Evolutionary conservation across 2,113 vertebrate species (phyloP).

Genomic region (Eidolon helvum): DNA sequence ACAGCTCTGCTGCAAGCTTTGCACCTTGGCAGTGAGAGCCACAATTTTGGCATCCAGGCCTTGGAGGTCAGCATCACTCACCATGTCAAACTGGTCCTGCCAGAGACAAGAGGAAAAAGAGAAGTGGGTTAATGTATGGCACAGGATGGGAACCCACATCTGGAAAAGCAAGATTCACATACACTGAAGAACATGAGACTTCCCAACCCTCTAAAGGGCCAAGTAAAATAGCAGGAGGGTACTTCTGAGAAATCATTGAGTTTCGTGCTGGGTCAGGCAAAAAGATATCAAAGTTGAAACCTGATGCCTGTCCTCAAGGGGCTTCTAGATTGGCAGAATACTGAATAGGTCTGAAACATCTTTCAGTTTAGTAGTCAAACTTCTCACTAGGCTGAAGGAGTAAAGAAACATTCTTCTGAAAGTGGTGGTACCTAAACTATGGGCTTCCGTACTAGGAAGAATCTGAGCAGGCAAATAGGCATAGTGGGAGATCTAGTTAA

Average conservation of each 20-base stretch:
- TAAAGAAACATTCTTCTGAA: background rate
- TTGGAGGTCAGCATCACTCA: conserved; percentile 91
- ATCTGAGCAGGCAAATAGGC: background rate
- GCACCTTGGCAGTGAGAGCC: conserved; percentile 83
- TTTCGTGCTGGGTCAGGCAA: background rate
- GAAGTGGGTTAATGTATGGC: background rate
- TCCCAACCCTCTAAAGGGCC: background rate
- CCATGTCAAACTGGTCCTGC: conserved; percentile 91
- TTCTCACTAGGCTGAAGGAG: background rate
- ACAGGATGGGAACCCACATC: background rate
- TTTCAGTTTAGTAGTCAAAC: background rate
- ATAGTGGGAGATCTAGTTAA: background rate
- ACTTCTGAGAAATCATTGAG: background rate
- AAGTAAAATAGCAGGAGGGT: background rate
- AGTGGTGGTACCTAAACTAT: background rate
- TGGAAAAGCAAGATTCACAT: background rate
- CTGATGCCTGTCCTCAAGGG: background rate
- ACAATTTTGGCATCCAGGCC: conserved; percentile 88
- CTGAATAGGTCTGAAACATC: background rate
- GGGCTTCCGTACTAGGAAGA: background rate
- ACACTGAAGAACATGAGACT: background rate
- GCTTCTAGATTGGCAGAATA: background rate
- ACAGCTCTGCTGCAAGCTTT: conserved; percentile 89
- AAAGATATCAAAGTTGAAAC: background rate
- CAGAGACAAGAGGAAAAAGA: background rate